These are phyloP conservation scores for Uropsilus gracilis DNA, from an alignment of 2,113 vertebrate genomes.

Conservation along the genomic window DNA sequence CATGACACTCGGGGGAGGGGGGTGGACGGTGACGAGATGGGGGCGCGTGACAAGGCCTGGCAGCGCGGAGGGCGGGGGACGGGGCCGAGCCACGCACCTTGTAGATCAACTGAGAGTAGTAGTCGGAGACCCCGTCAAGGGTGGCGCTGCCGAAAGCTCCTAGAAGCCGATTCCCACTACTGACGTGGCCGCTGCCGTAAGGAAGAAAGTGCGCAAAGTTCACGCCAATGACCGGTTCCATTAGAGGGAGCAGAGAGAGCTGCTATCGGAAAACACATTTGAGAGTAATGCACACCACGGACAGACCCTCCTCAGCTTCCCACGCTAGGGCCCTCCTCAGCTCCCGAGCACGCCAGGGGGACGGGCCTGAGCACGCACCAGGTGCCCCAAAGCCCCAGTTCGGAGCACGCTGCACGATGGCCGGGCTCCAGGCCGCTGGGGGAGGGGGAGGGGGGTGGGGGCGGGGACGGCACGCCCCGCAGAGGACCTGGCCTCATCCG, in stretches of 20 bases:
- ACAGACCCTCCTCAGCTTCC: conserved; percentile 49
- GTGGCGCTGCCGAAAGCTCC: conserved; percentile 95
- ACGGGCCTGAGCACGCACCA: no score
- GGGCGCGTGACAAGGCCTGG: neutral
- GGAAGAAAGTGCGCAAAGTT: conserved; percentile 96
- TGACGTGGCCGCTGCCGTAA: conserved; percentile 93
- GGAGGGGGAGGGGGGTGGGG: no score
- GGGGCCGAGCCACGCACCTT: conserved; percentile 84
- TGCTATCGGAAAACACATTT: conserved; percentile 87
- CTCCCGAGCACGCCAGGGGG: no score
- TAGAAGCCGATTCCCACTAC: conserved; percentile 91
- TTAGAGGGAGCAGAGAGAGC: conserved; percentile 95
- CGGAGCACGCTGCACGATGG: no score
- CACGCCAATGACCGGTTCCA: conserved; percentile 96
- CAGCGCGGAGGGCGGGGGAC: neutral
- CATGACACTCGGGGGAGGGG: conserved; percentile 10
- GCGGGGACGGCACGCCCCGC: no score
- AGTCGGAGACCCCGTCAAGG: conserved; percentile 95
- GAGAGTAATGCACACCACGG: conserved; percentile 69
- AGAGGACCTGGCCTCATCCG: no score
- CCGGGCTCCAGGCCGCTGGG: no score
- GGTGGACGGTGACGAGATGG: conserved; percentile 1
- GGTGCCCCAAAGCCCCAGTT: no score
- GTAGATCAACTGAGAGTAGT: conserved; percentile 97
- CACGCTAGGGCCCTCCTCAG: no score